Evolutionary conservation across 2,113 vertebrate genomes (phyloP).

Genomic region (Myocastor coypus): DNA sequence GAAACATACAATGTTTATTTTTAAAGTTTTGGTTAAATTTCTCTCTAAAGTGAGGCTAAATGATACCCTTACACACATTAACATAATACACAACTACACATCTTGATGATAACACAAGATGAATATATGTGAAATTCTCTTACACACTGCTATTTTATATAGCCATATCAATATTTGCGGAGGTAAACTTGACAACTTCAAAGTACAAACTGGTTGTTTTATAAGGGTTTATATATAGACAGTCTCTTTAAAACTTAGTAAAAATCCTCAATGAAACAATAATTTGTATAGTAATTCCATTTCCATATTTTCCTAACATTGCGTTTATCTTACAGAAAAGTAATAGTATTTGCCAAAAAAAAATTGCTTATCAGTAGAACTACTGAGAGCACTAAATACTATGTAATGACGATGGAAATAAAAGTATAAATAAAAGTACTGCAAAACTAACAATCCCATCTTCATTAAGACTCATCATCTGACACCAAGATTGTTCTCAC

Average conservation of each 20-base stretch:
- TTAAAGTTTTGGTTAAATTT: neutral
- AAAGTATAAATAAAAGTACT: neutral
- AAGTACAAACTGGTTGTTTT: neutral
- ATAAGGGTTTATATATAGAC: neutral
- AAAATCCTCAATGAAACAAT: neutral
- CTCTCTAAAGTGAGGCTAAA: neutral
- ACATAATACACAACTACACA: neutral
- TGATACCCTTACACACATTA: neutral
- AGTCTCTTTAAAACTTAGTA: conserved; percentile 11
- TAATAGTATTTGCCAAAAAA: neutral
- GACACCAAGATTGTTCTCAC: neutral
- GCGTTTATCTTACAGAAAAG: neutral
- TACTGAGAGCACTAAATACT: neutral
- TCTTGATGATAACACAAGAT: neutral
- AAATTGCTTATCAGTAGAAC: neutral
- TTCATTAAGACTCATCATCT: neutral
- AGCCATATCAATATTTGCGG: conserved; percentile 7
- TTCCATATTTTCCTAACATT: neutral
- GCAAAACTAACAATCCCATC: conserved; percentile 21
- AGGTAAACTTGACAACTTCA: conserved; percentile 22
- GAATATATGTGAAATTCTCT: neutral
- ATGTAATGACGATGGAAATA: neutral
- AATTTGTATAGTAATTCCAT: neutral
- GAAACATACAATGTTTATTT: neutral
- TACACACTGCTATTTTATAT: neutral